Base-by-base conservation (phyloP, 2,888 invertebrate genomes). In the Megamerina dolium region DNA sequence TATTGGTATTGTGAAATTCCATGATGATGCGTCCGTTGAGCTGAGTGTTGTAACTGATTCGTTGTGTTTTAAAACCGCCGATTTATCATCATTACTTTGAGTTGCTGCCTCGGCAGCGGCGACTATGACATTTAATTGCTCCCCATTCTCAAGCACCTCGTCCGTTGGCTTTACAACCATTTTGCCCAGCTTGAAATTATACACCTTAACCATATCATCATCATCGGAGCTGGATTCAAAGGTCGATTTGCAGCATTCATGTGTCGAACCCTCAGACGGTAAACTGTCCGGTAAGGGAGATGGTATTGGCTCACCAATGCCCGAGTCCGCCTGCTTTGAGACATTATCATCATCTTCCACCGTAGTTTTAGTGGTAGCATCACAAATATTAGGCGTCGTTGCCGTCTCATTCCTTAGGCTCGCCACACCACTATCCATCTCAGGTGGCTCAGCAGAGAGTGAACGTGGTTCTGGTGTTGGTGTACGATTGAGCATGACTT, bases 161-260 rank as follows among this genome's bases (percentile, higher is more conserved):
- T 45, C 39, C 1, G 54, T 35, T 0, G 57, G 43, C 29, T 63
- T 59, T 9, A 63, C 55, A 19, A 64, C 57, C 2, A 67, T 68
- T 52, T 70, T 63, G 13, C 70, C 64, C 41, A 68, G 56, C 50
- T 70, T 70, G 13, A 71, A 65, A 38, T 68, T 70, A 44, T 71
- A 71, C 10, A 71, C 67, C 46, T 70, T 68, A 37, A 63, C 49
- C 48, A 68, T 62, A 32, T 69, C 69, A 23, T 69, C 71, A 34
- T 71, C 70, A 43, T 71, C 71, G 6, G 70, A 71, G 33, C 70
- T 70, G 12, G 67, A 66, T 43, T 68, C 70, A n/a, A 60, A 49
- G 1, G 54, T 57, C 1, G 59, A 51, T 30, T 63, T 59, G 3
- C 54, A 55, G 3, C 54, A 55, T 29, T 61, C 56, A 23, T 53